Base-by-base conservation (phyloP, 2,888 invertebrate genomes). In the Glyphotaelius pellucidus region DNA sequence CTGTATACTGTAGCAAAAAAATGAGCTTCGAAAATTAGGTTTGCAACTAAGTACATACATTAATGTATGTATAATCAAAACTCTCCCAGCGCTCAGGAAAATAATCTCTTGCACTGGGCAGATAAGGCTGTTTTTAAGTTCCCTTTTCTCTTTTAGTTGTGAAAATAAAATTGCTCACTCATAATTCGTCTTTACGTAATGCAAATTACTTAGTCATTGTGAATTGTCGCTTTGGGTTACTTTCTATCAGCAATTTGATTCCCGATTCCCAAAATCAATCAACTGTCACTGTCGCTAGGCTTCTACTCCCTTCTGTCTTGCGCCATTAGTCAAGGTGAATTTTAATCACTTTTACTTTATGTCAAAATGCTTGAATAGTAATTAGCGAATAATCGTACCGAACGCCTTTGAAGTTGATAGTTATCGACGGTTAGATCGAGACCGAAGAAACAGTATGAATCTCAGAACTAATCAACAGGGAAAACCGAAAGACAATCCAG, bases 261-360 rank as follows among this genome's bases (percentile, higher is more conserved):
- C 88, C 52, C 67, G 88, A 88, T 47, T 42, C 32, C 47, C 52
- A 88, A 19, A 88, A 88, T 88, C 88, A 12, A 67, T 67, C 67
- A 67, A 67, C 67, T 67, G 67, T 67, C 67, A 67, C 67, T 67
- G 67, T 67, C 25, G 25, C 25, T 67, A 25, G 67, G 67, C 67
- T 67, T 4, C 67, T 67, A 25, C 25, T 67, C n/a, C 67, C 67
- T n/a, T 25, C 9, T 67, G 67, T n/a, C 67, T 67, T 25, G n/a
- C 7, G 67, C 25, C 25, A 67, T 67, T 67, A 25, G 67, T 67
- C 67, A 67, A 67, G 67, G 25, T 67, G 25, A 67, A 25, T 67
- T 67, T 67, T 67, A 67, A 67, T 67, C 67, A 67, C 67, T 67
- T 67, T 67, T 67, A 67, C 67, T 67, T 67, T 67, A 25, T 67